Evolutionary conservation across 2,797 vertebrate genomes (phyloP), one percentile per base, ranked within the genome.

Genomic region (Siniperca obscura): DNA sequence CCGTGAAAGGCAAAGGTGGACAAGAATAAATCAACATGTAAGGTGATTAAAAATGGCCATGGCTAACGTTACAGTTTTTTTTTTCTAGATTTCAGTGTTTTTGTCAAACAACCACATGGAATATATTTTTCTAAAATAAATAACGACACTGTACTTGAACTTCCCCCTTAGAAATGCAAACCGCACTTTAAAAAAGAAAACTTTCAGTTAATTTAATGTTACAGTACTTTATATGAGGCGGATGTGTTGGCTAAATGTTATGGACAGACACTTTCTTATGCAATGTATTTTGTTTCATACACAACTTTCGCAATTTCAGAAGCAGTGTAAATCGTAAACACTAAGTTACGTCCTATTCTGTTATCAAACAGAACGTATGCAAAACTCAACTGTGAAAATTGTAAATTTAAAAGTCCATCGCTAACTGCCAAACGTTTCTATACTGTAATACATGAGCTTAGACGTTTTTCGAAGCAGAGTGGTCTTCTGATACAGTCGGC

Each of bases 301-400:
- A 68, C 34, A 70, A 38, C 59, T 78, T 74, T 72, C 48, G 44
- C 40, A 78, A 69, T 61, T 64, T 60, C 72, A 80, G 36, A 73
- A 50, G 83, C 66, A 70, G 52, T 66, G 21, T 50, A 19, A 11
- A 9, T 42, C 40, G 40, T 12, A 42, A 42, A 25, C 36, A 14
- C n/a, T 22, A 68, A 16, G 52, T 78, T 61, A 65, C 62, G 57
- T 77, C 19, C 40, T 22, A 10, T 5, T 25, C 46, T 86, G 62
- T 67, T 84, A 36, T 48, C 62, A 48, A 81, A 62, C 61, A 59
- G 25, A 62, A 36, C 40, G 17, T 22, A 9, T 1, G 53, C 86
- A 77, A 86, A 87, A 81, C 60, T 30, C 38, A 3, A 56, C 50
- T 38, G 77, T 25, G 66, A 79, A 87, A 76, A 52, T 7, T 42